Evolutionary conservation across 1,140 invertebrate species (phyloP).

Genomic region (Formica selysi): DNA sequence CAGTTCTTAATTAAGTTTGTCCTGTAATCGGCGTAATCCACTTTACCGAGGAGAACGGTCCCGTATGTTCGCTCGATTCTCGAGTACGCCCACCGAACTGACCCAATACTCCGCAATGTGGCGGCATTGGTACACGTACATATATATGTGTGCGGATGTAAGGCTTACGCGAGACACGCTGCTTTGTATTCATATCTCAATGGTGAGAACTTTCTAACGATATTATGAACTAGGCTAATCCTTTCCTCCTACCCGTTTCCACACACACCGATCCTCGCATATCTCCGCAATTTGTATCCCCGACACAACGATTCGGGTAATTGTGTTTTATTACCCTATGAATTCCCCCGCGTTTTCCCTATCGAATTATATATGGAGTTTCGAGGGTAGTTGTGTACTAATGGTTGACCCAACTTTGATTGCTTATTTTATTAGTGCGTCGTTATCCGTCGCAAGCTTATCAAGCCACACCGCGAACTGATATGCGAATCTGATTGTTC

Average conservation of each 20-base stretch:
- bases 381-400: conserved; percentile 42
- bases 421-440: conserved; percentile 41
- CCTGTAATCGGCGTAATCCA: conserved; percentile 72
- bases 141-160: background rate
- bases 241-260: conserved; percentile 29
- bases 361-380: conserved; percentile 47
- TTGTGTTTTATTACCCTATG: conserved; percentile 63
- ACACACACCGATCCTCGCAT: background rate
- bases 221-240: conserved; percentile 69
- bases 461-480: background rate
- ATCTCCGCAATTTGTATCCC: conserved; percentile 11
- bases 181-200: conserved; percentile 70
- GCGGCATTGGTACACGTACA: background rate
- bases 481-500: conserved; percentile 1
- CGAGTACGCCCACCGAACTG: conserved; percentile 46
- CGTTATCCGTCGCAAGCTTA: background rate
- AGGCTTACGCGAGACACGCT: background rate
- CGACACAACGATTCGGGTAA: conserved; percentile 34
- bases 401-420: conserved; percentile 48
- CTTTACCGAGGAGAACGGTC: conserved; percentile 62
- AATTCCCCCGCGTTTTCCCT: conserved; percentile 33
- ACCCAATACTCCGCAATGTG: conserved; percentile 43
- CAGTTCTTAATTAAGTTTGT: conserved; percentile 67
- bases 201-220: conserved; percentile 64
- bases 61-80: conserved; percentile 45